A percentile compares a stretch with the other conserved stretches of the same genome.
These are phyloP conservation scores for Diplodus puntazzo DNA, from an alignment of 2,797 vertebrate genomes.

Conservation along the genomic window DNA sequence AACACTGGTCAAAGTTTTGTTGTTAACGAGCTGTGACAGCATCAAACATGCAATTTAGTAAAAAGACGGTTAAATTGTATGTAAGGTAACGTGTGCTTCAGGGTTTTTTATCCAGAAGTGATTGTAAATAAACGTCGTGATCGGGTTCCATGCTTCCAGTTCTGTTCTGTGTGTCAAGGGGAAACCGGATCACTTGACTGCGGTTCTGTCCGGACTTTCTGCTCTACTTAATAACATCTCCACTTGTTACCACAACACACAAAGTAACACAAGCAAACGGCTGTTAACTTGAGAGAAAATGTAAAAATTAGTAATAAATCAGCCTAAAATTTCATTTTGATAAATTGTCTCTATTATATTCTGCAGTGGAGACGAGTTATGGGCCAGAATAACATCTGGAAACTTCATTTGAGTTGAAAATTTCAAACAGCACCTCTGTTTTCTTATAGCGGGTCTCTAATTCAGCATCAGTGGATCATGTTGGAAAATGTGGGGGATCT, in stretches of 20 bases:
- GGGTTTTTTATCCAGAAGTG: too few species aligned
- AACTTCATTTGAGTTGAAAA: background rate
- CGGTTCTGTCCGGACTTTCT: background rate
- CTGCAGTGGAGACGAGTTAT: background rate
- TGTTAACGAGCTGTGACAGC: too few species aligned
- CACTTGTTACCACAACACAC: background rate
- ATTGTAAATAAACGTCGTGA: too few species aligned
- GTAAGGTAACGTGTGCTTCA: too few species aligned
- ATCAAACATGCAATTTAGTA: too few species aligned
- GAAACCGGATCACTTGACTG: constrained; percentile 7
- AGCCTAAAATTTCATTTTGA: background rate
- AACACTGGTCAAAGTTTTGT: too few species aligned
- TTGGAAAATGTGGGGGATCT: background rate
- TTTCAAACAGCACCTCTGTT: background rate
- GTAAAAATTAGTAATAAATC: background rate
- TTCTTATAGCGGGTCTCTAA: background rate
- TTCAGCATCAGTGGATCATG: background rate
- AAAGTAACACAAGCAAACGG: background rate
- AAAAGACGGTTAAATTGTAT: too few species aligned
- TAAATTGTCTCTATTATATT: background rate
- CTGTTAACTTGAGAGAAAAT: background rate
- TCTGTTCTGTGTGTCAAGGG: background rate
- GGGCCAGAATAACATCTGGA: background rate
- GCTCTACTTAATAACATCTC: background rate
- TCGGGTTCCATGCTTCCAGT: background rate